Evolutionary conservation across 2,888 invertebrate genomes (phyloP).

Genomic region (Tortrix viridana): DNA sequence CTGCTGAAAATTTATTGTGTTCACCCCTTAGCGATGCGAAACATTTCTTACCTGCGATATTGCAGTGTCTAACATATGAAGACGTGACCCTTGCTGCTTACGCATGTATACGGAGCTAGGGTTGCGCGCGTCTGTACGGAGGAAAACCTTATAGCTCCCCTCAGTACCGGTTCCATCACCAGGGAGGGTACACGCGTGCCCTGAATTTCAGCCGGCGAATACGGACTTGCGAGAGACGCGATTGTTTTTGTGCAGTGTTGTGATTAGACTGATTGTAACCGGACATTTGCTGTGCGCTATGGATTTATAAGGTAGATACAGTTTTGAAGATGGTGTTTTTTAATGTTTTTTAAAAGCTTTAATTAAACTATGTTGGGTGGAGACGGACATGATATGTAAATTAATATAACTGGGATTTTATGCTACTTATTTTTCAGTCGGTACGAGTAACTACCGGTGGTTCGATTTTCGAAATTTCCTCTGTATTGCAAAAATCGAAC

Average conservation of each 20-base stretch:
- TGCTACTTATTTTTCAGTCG: too few relatives aligned
- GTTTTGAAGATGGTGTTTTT: slow-evolving; percentile 13
- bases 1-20: slow-evolving; percentile 35
- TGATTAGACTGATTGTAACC: slow-evolving; percentile 53
- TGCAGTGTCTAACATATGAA: slow-evolving; percentile 62
- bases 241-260: slow-evolving; percentile 43
- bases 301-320: slow-evolving; percentile 58
- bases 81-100: slow-evolving; percentile 50
- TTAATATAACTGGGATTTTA: too few relatives aligned
- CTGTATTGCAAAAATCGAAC: too few relatives aligned
- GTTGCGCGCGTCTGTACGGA: slow-evolving; percentile 77
- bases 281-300: slow-evolving; percentile 53
- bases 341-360: too few relatives aligned
- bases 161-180: slow-evolving; percentile 64
- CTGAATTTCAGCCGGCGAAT: slow-evolving; percentile 52
- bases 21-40: slow-evolving; percentile 46
- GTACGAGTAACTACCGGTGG: too few relatives aligned
- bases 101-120: slow-evolving; percentile 59
- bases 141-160: slow-evolving; percentile 66
- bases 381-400: too few relatives aligned
- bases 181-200: slow-evolving; percentile 61
- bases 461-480: too few relatives aligned
- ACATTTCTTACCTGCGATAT: slow-evolving; percentile 69
- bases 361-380: too few relatives aligned
- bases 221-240: slow-evolving; percentile 44